Percentiles rank a stretch among this genome's conserved stretches.
These are phyloP conservation scores for Lordiphosa stackelbergi DNA, from an alignment of 1,140 invertebrate genomes.

Conservation along the genomic window DNA sequence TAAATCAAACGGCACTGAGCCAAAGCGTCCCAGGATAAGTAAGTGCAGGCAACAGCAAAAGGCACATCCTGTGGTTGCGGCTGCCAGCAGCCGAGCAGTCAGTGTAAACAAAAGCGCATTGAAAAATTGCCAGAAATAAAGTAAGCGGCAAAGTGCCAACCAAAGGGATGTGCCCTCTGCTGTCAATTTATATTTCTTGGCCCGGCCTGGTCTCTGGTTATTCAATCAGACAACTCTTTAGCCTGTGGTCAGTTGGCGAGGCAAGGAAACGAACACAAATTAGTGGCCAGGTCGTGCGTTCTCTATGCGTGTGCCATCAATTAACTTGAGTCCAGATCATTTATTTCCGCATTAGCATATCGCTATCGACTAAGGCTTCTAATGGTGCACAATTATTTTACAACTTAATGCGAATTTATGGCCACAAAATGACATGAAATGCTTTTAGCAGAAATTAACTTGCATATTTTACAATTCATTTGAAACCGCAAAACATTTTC, in stretches of 20 bases:
- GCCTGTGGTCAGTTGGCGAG: constrained; percentile 32
- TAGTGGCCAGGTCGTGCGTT: constrained; percentile 31
- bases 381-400: constrained; percentile 40
- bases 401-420: constrained; percentile 65
- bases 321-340: constrained; percentile 33
- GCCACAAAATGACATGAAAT: constrained; percentile 25
- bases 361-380: constrained; percentile 10
- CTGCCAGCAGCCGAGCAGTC: constrained; percentile 14
- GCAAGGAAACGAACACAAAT: constrained; percentile 42
- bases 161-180: constrained; percentile 25
- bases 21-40: constrained; percentile 32
- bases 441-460: constrained; percentile 37
- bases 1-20: constrained; percentile 64
- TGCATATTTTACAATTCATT: constrained; percentile 53
- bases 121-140: constrained; percentile 68
- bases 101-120: constrained; percentile 62
- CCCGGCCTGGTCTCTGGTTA: constrained; percentile 21
- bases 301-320: constrained; percentile 26
- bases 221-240: constrained; percentile 59
- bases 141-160: constrained; percentile 40
- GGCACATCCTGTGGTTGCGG: constrained; percentile 51
- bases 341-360: constrained; percentile 23
- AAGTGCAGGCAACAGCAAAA: constrained; percentile 42
- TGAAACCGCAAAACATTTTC: constrained; percentile 43
- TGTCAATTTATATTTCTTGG: constrained; percentile 8